Percentiles rank a stretch among this genome's conserved stretches.
phyloP scores from a whole-genome alignment of 2,888 invertebrate genomes.

The Cylloceria caligata region DNA sequence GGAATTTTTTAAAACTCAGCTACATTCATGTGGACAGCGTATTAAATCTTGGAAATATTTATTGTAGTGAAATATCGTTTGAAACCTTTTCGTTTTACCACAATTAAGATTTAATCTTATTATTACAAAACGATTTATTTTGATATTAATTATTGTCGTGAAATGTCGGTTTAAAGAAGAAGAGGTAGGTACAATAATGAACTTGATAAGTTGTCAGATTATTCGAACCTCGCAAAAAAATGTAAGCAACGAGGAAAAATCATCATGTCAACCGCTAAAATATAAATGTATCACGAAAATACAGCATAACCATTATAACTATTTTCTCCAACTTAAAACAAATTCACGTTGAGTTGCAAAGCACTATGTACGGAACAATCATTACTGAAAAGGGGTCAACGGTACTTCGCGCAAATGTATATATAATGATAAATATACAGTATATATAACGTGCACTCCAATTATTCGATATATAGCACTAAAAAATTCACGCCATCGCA shows the following conservation, averaged over 20 bases:
- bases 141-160: too few species aligned
- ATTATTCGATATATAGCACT: constrained; percentile 50
- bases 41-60: background rate
- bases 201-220: background rate
- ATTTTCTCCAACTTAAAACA: constrained; percentile 18
- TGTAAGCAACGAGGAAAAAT: constrained; percentile 5
- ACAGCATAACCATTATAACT: constrained; percentile 16
- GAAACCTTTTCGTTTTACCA: too few species aligned
- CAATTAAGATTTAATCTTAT: too few species aligned
- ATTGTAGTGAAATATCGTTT: too few species aligned
- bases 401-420: constrained; percentile 35
- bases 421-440: constrained; percentile 34
- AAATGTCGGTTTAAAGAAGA: background rate
- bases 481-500: constrained; percentile 53
- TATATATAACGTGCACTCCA: constrained; percentile 37
- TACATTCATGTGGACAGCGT: constrained; percentile 73
- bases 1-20: constrained; percentile 1
- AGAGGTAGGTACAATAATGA: background rate
- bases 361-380: constrained; percentile 34
- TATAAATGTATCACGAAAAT: constrained; percentile 15
- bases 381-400: constrained; percentile 56
- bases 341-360: constrained; percentile 30
- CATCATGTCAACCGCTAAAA: background rate
- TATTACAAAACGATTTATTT: background rate
- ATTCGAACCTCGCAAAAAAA: background rate